Conservation (phyloP, 2,888 invertebrate genomes). For the Gisinianus flammeolus region DNA sequence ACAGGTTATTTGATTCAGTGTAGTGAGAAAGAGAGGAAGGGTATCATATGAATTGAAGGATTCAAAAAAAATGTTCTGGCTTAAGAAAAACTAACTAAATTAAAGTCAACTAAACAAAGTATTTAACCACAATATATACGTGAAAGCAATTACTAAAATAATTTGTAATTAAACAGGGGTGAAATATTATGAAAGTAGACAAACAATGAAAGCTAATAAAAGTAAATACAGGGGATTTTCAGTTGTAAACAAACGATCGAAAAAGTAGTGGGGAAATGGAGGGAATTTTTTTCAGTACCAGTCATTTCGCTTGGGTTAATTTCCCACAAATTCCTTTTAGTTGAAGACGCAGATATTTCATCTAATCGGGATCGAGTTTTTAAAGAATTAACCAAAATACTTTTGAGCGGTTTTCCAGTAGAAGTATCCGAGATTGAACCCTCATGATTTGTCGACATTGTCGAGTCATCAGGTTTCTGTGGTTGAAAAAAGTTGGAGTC, state of each 20-base stretch:
- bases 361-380: slow-evolving; percentile 44
- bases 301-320: slow-evolving; percentile 49
- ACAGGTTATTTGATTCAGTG: too few species aligned
- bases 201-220: not conserved
- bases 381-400: slow-evolving; percentile 53
- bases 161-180: not conserved
- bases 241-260: not conserved
- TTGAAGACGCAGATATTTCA: slow-evolving; percentile 26
- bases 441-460: slow-evolving; percentile 12
- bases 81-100: too few species aligned
- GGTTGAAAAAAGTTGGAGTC: slow-evolving; percentile 12
- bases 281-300: slow-evolving; percentile 37
- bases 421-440: not conserved
- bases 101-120: too few species aligned
- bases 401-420: slow-evolving; percentile 50
- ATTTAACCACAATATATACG: slow-evolving; percentile 6
- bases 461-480: slow-evolving; percentile 19
- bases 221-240: not conserved
- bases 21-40: too few species aligned
- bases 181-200: too few species aligned
- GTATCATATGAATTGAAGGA: not conserved
- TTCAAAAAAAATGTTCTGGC: not conserved
- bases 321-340: slow-evolving; percentile 34
- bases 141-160: not conserved
- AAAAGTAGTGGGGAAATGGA: not conserved